These are phyloP conservation scores for Argopecten irradians DNA, from an alignment of 1,140 invertebrate genomes.

Conservation along the genomic window DNA sequence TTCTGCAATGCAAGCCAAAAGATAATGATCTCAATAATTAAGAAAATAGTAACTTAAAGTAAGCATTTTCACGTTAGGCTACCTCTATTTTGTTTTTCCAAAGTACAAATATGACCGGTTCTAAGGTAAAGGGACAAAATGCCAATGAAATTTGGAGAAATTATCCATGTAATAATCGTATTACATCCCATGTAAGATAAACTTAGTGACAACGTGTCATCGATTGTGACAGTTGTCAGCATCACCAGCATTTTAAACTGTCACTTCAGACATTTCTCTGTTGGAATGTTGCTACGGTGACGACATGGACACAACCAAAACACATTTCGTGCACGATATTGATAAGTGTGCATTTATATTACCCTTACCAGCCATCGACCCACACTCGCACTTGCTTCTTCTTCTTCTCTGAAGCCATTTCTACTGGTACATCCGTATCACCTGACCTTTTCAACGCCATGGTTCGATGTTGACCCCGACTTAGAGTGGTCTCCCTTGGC, in stretches of 20 bases:
- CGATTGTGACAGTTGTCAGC: neutral
- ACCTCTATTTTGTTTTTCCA: no score
- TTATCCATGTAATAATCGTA: no score
- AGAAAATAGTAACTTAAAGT: no score
- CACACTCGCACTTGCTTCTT: conserved; percentile 65
- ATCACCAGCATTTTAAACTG: neutral
- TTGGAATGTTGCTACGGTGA: neutral
- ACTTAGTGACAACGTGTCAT: neutral
- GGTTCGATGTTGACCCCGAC: neutral
- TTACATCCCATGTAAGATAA: neutral
- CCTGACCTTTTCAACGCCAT: conserved; percentile 53
- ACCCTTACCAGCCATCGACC: conserved; percentile 68
- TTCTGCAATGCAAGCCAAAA: no score
- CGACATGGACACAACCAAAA: neutral
- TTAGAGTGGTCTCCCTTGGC: neutral
- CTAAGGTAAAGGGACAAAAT: no score
- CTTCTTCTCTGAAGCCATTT: conserved; percentile 55
- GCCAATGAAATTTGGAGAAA: no score
- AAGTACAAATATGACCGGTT: no score
- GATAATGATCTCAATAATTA: no score
- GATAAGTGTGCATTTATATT: neutral
- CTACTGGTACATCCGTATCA: conserved; percentile 24
- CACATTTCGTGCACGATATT: neutral
- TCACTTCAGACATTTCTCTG: neutral
- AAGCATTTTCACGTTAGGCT: no score